Base-by-base conservation (phyloP, 2,888 invertebrate species). In the Chirona hameri region DNA sequence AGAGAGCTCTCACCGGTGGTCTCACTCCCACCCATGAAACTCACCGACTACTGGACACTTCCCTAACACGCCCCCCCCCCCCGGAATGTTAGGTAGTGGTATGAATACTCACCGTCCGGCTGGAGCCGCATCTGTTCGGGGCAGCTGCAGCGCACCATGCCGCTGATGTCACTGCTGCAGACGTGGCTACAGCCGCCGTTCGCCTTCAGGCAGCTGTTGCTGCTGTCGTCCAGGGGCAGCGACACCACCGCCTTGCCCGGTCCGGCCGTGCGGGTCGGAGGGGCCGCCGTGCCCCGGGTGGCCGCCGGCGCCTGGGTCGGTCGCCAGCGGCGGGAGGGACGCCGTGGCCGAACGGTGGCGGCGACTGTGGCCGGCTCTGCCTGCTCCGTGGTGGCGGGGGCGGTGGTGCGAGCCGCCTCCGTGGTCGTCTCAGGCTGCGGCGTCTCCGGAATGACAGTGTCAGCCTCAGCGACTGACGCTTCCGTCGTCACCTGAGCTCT, bases 171-270 rank as follows among this genome's bases (percentile, higher is more conserved):
- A 52, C 52, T 29, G 52, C n/a, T 21, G 29, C 80, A 80, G 4
- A 27, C 52, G 80, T 80, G 80, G 29, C 80, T 80, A 48, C 80
- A 80, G 55, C 80, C 80, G 29, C 80, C 80, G 80, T 80, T 80
- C 15, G 15, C 52, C 52, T 14, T n/a, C 29, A 48, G 80, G 55
- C 80, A 80, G 55, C 21, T 55, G 55, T 80, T 55, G 55, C 80
- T 80, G 80, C 10, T 48, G 52, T 48, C 55, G 52, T 29, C 48
- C 24, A 80, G 80, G 5, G 80, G 80, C 52, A 80, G 52, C 27
- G 10, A 52, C 24, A 80, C 80, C 27, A 29, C 18, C n/a, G 48
- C 12, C 48, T 24, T 12, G n/a, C 15, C 48, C 48, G 46, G 24
- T n/a, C 5, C 52, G 29, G 79, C n/a, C 24, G 60, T 18, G n/a